phyloP scores from a whole-genome alignment of 2,113 vertebrate genomes.

The Stigmatopora nigra region DNA sequence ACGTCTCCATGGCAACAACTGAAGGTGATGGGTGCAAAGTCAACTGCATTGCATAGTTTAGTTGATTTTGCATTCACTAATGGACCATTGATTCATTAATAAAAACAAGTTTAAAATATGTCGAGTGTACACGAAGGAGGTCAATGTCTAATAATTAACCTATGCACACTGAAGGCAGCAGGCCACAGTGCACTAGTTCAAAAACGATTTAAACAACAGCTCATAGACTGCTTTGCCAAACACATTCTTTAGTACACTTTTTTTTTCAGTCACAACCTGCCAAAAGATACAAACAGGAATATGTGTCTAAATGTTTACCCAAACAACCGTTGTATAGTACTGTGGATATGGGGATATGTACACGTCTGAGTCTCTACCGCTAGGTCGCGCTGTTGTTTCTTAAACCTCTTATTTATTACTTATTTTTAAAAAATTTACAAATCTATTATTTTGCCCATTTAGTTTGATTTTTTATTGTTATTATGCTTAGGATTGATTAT shows the following conservation, averaged over 20 bases:
- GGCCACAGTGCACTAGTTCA: neutral
- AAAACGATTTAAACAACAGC: constrained; percentile 7
- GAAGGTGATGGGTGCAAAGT: neutral
- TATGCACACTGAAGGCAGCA: neutral
- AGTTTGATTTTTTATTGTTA: too few relatives aligned
- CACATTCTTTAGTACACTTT: neutral
- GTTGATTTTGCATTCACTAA: neutral
- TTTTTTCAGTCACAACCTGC: neutral
- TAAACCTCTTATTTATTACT: neutral
- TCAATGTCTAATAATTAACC: constrained; percentile 51
- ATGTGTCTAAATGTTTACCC: neutral
- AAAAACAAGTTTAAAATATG: neutral
- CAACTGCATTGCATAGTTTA: neutral
- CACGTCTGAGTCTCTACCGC: constrained; percentile 5
- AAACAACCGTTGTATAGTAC: neutral
- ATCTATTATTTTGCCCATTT: too few relatives aligned
- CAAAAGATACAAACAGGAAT: neutral
- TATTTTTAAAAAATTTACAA: too few relatives aligned
- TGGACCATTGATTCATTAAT: neutral
- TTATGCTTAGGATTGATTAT: too few relatives aligned
- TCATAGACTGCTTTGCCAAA: constrained; percentile 7
- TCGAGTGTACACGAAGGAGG: constrained; percentile 11
- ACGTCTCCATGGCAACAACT: neutral
- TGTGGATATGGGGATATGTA: neutral
- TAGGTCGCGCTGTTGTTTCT: constrained; percentile 32